Base-by-base conservation (phyloP, 2,113 vertebrate species). In the Atlantisia rogersi region DNA sequence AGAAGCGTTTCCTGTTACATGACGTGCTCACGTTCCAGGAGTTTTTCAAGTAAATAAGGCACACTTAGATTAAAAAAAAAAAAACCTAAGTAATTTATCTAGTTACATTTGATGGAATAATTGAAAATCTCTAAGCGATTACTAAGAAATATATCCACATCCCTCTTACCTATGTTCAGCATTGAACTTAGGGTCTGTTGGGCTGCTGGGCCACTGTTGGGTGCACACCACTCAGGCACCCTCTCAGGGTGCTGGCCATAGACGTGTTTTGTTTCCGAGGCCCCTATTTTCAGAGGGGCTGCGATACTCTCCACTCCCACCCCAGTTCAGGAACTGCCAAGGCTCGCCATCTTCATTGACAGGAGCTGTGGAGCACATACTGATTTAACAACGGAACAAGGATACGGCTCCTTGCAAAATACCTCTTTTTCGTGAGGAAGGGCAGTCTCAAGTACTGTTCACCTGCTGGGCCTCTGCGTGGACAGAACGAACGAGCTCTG, bases 341-440 rank as follows among this genome's bases (percentile, higher is more conserved):
- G 29, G 44, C 35, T 91, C 17, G 2, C 20, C 71, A 0, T 22
- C 35, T 18, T 22, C 77, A 10, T 4, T 10, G 44, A 10, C 19
- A 1, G 1, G 13, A 80, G 28, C 39, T 28, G 82, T 50, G 8
- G 63, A 32, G 40, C 74, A 11, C 69, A 8, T 5, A 2, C 25
- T 1, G 28, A 11, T 60, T 32, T 24, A 9, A 16, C 17, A 37
- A 3, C 0, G 39, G 46, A 31, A n/a, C n/a, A 3, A 6, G 32
- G 1, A 62, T 1, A 1, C 6, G 5, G 2, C 28, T 52, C 37
- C 53, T 26, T 22, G 59, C 40, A 35, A 22, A 59, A 16, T 2
- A 6, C 3, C 7, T 28, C 31, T 31, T 11, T 19, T n/a, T 7
- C 22, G 0, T 0, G 5, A 1, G n/a, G 31, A 19, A 12, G 37